Percentiles rank a stretch among this genome's conserved stretches.
Conservation (phyloP, 2,888 invertebrate genomes). For the Troides aeacus region DNA sequence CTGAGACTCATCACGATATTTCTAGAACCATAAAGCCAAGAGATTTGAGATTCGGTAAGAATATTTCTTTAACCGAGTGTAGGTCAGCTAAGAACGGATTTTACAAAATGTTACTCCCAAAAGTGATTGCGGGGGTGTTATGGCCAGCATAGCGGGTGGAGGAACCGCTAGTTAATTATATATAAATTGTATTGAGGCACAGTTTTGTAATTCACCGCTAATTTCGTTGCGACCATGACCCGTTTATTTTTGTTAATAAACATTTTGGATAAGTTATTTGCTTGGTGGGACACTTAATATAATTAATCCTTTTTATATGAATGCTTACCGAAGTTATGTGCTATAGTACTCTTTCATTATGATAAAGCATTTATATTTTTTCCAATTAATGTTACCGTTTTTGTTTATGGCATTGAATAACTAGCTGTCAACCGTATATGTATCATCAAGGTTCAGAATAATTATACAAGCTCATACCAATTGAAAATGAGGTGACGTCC, state of each 20-base stretch:
- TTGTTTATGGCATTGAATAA: constrained; percentile 5
- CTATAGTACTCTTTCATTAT: constrained; percentile 6
- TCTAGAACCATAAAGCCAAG: too few species aligned
- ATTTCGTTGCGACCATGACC: constrained; percentile 43
- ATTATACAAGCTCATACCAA: constrained; percentile 20
- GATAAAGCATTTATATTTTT: constrained; percentile 6
- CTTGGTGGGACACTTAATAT: background rate
- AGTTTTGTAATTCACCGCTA: constrained; percentile 25
- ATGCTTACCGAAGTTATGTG: constrained; percentile 4
- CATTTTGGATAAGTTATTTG: constrained; percentile 30
- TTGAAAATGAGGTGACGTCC: constrained; percentile 16
- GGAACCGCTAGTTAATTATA: background rate
- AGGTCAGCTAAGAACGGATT: too few species aligned
- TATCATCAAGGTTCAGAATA: constrained; percentile 21
- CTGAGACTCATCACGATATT: too few species aligned
- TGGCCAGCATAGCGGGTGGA: too few species aligned
- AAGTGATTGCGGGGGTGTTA: too few species aligned
- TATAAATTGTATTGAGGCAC: background rate
- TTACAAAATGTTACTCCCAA: too few species aligned
- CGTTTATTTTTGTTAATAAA: constrained; percentile 32
- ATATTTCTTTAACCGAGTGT: too few species aligned
- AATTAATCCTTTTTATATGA: constrained; percentile 6
- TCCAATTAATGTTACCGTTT: constrained; percentile 8
- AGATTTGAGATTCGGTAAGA: too few species aligned
- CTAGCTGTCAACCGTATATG: constrained; percentile 10